Evolutionary conservation across 2,888 invertebrate species (phyloP).

Genomic region (Aleiodes testaceus): DNA sequence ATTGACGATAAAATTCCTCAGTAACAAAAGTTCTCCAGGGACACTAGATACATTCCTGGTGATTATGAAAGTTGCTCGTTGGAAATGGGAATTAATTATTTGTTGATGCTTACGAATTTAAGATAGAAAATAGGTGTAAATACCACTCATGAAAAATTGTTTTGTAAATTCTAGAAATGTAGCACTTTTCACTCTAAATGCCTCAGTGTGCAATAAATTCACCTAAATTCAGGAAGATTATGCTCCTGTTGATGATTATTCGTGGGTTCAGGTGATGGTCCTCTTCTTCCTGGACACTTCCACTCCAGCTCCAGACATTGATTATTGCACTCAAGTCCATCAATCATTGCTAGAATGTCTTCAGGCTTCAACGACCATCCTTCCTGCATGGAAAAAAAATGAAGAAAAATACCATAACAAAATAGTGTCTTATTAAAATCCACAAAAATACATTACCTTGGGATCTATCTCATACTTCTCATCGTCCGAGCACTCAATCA

Average conservation of each 20-base stretch:
- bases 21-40: too few relatives aligned
- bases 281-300: conserved; percentile 86
- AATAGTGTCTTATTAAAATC: not conserved
- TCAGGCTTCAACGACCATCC: conserved; percentile 81
- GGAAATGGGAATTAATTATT: too few relatives aligned
- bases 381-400: conserved; percentile 53
- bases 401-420: not conserved
- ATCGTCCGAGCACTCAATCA: conserved; percentile 80
- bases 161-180: not conserved
- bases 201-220: conserved; percentile 36
- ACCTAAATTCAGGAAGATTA: conserved; percentile 65
- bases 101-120: too few relatives aligned
- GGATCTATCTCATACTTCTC: conserved; percentile 73
- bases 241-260: conserved; percentile 72
- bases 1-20: too few relatives aligned
- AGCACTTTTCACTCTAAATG: not conserved
- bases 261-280: conserved; percentile 81
- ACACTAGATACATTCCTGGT: too few relatives aligned
- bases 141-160: too few relatives aligned
- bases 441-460: conserved; percentile 57
- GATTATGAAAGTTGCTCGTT: too few relatives aligned
- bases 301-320: conserved; percentile 82
- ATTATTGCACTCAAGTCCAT: conserved; percentile 79
- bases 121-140: too few relatives aligned
- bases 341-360: conserved; percentile 83